Percentiles rank a stretch among this genome's conserved stretches.
Conservation (phyloP, 1,140 invertebrate genomes). For the Meloidogyne floridensis region DNA sequence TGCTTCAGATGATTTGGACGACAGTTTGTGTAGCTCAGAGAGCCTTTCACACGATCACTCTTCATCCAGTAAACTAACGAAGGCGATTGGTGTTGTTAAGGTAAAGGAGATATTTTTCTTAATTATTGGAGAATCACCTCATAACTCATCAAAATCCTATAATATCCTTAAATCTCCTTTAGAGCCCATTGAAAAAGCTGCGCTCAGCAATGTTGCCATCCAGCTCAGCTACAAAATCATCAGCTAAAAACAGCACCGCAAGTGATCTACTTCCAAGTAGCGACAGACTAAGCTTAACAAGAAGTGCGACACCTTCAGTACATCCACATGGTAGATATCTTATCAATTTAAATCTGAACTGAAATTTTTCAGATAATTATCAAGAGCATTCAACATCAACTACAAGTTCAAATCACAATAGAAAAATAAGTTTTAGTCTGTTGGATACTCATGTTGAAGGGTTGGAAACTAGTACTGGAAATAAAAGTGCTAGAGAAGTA, state of each 20-base stretch:
- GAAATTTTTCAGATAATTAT: background rate
- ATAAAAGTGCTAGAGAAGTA: background rate
- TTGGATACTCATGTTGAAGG: background rate
- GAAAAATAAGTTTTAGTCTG: background rate
- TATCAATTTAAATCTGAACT: too few species aligned
- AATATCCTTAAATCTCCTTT: too few species aligned
- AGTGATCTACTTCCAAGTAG: background rate
- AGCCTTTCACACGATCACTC: background rate
- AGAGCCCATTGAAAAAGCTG: background rate
- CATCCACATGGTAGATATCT: background rate
- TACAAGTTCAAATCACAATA: background rate
- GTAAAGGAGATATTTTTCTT: background rate
- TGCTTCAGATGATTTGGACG: background rate
- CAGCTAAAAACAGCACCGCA: background rate
- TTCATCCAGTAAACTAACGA: background rate
- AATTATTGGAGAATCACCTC: too few species aligned
- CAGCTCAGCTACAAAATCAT: background rate
- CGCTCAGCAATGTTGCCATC: background rate
- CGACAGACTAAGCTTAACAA: background rate
- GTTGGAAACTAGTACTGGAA: background rate
- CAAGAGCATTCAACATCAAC: background rate
- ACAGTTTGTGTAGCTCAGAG: conserved; percentile 3
- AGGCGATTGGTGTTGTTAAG: background rate
- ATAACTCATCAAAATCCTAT: too few species aligned
- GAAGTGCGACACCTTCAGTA: background rate